These are phyloP conservation scores for Synanthedon myopaeformis DNA, from an alignment of 2,888 invertebrate species.

Conservation along the genomic window DNA sequence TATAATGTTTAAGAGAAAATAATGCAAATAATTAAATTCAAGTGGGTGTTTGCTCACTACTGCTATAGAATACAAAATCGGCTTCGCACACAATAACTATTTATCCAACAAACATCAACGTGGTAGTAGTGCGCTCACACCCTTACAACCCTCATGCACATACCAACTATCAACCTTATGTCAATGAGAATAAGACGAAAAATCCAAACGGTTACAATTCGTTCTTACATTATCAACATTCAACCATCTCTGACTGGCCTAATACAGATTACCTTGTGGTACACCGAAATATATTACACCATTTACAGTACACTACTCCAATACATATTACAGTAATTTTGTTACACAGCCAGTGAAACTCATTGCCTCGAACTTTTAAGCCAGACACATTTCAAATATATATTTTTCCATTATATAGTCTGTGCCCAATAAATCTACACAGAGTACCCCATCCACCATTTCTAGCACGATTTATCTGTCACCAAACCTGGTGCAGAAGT, in stretches of 20 bases:
- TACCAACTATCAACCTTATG: conserved; percentile 8
- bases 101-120: conserved; percentile 21
- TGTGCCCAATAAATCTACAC: neutral
- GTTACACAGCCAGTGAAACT: conserved; percentile 58
- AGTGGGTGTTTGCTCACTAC: conserved; percentile 35
- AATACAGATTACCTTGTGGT: neutral
- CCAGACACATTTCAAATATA: conserved; percentile 4
- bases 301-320: conserved; percentile 40
- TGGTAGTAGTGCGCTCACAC: conserved; percentile 30
- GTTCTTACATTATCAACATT: neutral
- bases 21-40: conserved; percentile 50
- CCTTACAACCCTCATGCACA: neutral
- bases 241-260: conserved; percentile 3
- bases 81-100: conserved; percentile 42
- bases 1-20: conserved; percentile 41
- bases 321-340: conserved; percentile 40
- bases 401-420: neutral
- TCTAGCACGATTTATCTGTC: no score
- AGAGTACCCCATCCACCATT: neutral
- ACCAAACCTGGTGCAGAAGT: no score
- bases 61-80: conserved; percentile 39
- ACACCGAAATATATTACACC: conserved; percentile 9
- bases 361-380: conserved; percentile 49
- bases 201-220: neutral
- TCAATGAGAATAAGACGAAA: neutral